Evolutionary conservation across 1,140 invertebrate genomes (phyloP), one percentile per base, ranked within the genome.

Genomic region (Caenorhabditis tropicalis): DNA sequence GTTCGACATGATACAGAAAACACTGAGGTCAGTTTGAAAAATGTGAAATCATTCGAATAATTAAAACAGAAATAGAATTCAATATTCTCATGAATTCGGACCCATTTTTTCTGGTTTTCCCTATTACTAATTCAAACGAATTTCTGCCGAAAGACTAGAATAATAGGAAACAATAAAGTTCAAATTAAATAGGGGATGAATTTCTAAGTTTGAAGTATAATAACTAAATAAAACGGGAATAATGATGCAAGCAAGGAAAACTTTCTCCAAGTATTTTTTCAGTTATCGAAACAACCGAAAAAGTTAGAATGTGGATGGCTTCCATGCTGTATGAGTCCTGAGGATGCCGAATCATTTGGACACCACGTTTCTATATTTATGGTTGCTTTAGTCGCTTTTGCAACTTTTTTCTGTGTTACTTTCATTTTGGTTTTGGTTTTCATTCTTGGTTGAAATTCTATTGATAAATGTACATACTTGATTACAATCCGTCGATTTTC

Each of bases 281-380:
- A 82, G 82, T 33, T 43, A 7, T 56, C 53, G 4, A 43, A 60
- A 4, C 24, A 27, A n/a, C 53, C 53, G 15, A 82, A 80, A 74
- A 82, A 79, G 49, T 46, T 85, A 60, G 81, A 79, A 43, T 87
- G 87, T 48, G 81, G 56, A 29, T 83, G 81, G 74, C 33, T 87
- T 12, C 87, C 87, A 15, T 87, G 87, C 39, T 87, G 87, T 80
- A 84, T 87, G 85, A 79, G 33, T 24, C 79, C 84, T 58, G 85
- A 86, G 27, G 85, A 86, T 39, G 79, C 85, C 24, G 86, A 84
- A 79, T 79, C 83, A 33, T 87, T 87, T 24, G 87, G 87, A 2
- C 87, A 87, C 58, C 87, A 87, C 24, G 87, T 87, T 43, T 87
- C 87, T 2, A 86, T 87, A 21, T 87, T 86, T 51, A 87, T 87